Evolutionary conservation across 2,888 invertebrate genomes (phyloP), one percentile per base, ranked within the genome.

Genomic region (Steinernema hermaphroditum): DNA sequence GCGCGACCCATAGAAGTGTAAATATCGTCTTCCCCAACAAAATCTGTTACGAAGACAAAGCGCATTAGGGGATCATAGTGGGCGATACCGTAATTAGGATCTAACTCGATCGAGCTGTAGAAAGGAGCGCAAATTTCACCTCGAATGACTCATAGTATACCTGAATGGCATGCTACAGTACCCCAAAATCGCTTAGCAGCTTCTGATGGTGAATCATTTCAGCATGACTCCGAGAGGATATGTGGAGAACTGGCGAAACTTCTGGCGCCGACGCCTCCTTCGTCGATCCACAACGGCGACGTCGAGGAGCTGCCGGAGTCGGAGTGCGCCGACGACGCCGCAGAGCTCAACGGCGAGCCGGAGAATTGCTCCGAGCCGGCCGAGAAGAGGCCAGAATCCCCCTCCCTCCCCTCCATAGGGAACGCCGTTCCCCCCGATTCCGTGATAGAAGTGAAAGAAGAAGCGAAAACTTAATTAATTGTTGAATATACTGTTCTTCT

Each of bases 401-500:
- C 41, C 6, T 22, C 69, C 34, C 29, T n/a, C 43, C 43, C 16
- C 16, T 2, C 46, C 69, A 16, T 14, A n/a, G n/a, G n/a, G n/a
- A n/a, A 50, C 50, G 8, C 69, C 43, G 29, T 12, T 16, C 46
- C 68, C 32, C n/a, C 69, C 69, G 44, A 69, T n/a, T 44, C 44
- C 69, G 62, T 62, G 16, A 62, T 62, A 62, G 62, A 62, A 46
- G 46, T 46, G 2, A 2, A 46, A 16, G 50, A 50, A 50, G 50
- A 50, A 22, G 24, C 50, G 24, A 50, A 50, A 24, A 22, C 50
- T 19, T 50, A 50, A 50, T 24, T 50, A 50, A 50, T 50, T 50
- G 50, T 50, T 50, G 62, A 32, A 62, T 32, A 62, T 54, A 62
- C 27, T 62, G 62, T 62, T 62, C 32, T 32, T 62, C 29, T 62